Conservation (phyloP, 2,797 vertebrate genomes). For the Artibeus jamaicensis region DNA sequence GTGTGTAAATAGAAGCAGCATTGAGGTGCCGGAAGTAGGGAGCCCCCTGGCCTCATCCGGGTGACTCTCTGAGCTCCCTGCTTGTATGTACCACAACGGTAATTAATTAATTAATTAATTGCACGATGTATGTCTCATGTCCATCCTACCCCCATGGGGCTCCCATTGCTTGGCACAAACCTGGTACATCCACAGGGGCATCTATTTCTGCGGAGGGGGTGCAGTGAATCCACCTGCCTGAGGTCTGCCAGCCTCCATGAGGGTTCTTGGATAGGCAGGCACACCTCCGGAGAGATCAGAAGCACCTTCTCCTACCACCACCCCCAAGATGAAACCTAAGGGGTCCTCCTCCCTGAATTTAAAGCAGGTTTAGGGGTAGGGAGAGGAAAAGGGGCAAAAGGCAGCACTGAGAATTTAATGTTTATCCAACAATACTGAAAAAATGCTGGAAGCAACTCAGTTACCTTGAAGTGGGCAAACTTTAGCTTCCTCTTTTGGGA, state of each 20-base stretch:
- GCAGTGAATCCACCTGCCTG: neutral
- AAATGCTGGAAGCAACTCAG: neutral
- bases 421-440: neutral
- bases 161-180: neutral
- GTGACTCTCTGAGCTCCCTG: neutral
- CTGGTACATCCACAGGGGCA: neutral
- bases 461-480: neutral
- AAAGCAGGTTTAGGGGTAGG: neutral
- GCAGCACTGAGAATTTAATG: neutral
- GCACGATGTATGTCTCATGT: neutral
- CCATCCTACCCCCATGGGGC: no score
- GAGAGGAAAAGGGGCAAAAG: neutral
- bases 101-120: neutral
- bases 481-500: neutral
- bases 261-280: accelerated
- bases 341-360: neutral
- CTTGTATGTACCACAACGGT: neutral
- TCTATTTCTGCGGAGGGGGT: accelerated
- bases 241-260: neutral
- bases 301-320: neutral
- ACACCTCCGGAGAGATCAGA: neutral
- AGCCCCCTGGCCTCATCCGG: neutral
- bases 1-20: neutral
- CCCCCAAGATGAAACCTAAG: neutral
- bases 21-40: neutral